These are phyloP conservation scores for Dioctria rufipes DNA, from an alignment of 2,888 invertebrate genomes.

Conservation along the genomic window DNA sequence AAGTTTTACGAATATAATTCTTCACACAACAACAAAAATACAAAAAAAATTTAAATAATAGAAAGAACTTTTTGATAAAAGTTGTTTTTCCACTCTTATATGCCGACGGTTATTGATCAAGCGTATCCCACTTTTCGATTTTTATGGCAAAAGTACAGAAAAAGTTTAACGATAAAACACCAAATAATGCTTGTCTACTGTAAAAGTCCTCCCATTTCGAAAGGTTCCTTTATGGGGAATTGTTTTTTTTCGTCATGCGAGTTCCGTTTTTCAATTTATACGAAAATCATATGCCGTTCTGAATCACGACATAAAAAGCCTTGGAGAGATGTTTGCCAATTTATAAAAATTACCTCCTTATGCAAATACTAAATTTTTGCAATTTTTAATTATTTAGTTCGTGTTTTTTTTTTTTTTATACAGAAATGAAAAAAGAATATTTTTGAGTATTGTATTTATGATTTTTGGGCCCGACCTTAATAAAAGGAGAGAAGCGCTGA, in stretches of 20 bases:
- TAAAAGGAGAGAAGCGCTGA: too few relatives aligned
- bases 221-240: conserved; percentile 23
- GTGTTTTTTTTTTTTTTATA: too few relatives aligned
- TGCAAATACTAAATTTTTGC: too few relatives aligned
- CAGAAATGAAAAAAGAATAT: too few relatives aligned
- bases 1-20: background rate
- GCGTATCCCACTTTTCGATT: conserved; percentile 33
- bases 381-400: too few relatives aligned
- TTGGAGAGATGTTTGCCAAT: too few relatives aligned
- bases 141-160: conserved; percentile 34
- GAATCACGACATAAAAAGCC: too few relatives aligned
- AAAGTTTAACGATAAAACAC: conserved; percentile 42
- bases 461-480: too few relatives aligned
- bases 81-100: conserved; percentile 20
- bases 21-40: too few relatives aligned
- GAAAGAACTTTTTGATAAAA: conserved; percentile 3
- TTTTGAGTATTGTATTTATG: too few relatives aligned
- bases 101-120: conserved; percentile 22
- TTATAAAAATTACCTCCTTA: too few relatives aligned
- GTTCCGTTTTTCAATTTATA: conserved; percentile 25
- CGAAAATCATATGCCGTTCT: background rate
- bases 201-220: conserved; percentile 16
- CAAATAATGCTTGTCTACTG: conserved; percentile 30
- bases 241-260: background rate
- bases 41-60: conserved; percentile 6